Percentiles rank a stretch among this genome's conserved stretches.
These are phyloP conservation scores for Ophiodon elongatus DNA, from an alignment of 2,113 vertebrate species.

Conservation along the genomic window DNA sequence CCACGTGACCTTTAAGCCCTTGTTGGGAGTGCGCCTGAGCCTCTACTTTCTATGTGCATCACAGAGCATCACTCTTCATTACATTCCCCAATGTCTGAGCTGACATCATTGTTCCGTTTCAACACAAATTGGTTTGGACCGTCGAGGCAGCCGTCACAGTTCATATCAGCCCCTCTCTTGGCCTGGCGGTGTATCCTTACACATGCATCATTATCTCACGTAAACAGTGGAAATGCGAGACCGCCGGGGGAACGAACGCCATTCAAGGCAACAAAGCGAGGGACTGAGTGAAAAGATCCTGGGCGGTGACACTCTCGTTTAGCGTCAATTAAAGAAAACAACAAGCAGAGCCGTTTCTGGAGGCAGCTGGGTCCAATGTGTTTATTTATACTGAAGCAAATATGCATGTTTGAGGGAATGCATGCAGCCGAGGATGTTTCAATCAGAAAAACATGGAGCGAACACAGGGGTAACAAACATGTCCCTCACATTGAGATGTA, in stretches of 20 bases:
- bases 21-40: neutral
- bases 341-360: conserved; percentile 53
- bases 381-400: conserved; percentile 66
- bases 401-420: conserved; percentile 53
- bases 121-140: conserved; percentile 70
- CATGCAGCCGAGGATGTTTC: conserved; percentile 56
- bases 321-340: conserved; percentile 73
- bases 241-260: conserved; percentile 47
- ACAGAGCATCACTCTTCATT: conserved; percentile 43
- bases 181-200: conserved; percentile 75
- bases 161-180: conserved; percentile 53
- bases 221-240: conserved; percentile 80
- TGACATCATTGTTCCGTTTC: conserved; percentile 64
- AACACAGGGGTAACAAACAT: conserved; percentile 32
- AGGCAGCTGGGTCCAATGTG: conserved; percentile 53
- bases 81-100: conserved; percentile 25
- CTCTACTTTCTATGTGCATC: conserved; percentile 30
- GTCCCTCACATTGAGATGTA: conserved; percentile 76
- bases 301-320: conserved; percentile 65
- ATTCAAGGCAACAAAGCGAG: conserved; percentile 64
- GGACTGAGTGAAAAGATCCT: conserved; percentile 72
- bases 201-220: conserved; percentile 76
- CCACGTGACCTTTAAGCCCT: conserved; percentile 32
- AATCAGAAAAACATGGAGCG: conserved; percentile 55
- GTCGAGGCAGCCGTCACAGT: conserved; percentile 58